These are phyloP conservation scores for Anoura caudifer DNA, from an alignment of 2,113 vertebrate species.

Conservation along the genomic window DNA sequence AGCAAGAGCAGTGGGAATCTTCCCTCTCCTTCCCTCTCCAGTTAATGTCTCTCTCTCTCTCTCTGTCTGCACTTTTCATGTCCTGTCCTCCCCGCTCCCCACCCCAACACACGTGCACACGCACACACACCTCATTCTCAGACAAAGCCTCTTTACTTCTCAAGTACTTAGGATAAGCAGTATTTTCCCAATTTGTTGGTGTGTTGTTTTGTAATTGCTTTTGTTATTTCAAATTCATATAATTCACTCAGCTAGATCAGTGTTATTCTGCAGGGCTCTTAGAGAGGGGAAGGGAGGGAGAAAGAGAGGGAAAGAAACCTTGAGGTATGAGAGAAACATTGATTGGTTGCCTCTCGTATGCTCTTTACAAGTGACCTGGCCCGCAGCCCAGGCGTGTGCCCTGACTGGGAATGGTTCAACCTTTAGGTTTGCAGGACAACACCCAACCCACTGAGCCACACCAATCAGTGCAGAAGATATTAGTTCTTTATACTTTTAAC, in stretches of 20 bases:
- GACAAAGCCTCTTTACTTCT: not conserved
- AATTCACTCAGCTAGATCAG: not conserved
- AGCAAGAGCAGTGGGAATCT: not conserved
- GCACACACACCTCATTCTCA: not conserved
- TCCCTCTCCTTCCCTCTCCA: not conserved
- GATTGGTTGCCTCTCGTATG: too few relatives aligned
- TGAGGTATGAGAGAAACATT: too few relatives aligned
- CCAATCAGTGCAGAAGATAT: not conserved
- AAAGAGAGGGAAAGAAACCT: too few relatives aligned
- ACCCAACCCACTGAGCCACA: too few relatives aligned
- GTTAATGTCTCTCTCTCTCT: not conserved
- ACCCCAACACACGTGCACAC: not conserved
- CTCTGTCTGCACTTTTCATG: not conserved
- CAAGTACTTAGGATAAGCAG: not conserved
- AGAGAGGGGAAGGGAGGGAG: too few relatives aligned
- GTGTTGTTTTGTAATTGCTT: not conserved
- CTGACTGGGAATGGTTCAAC: too few relatives aligned
- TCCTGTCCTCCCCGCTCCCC: not conserved
- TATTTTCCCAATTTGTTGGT: not conserved
- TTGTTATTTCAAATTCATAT: not conserved
- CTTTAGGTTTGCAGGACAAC: too few relatives aligned
- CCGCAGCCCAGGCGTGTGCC: too few relatives aligned
- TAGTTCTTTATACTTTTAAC: not conserved
- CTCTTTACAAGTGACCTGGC: too few relatives aligned
- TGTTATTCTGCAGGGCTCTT: not conserved